Base-by-base conservation (phyloP, 1,140 invertebrate genomes). In the Belonocnema kinseyi region DNA sequence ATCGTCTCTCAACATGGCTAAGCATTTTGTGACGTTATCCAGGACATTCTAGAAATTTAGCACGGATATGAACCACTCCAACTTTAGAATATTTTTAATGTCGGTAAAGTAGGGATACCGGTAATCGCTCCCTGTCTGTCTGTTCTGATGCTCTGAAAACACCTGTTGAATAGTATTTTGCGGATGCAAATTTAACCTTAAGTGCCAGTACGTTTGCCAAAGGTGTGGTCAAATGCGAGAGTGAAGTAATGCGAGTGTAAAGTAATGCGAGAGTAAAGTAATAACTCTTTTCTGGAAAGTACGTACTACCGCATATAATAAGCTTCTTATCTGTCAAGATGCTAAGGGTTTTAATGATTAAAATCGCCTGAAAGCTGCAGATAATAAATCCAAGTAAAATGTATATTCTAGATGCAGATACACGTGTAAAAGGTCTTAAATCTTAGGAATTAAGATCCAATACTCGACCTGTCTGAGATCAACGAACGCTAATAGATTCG, bases 241-340 rank as follows among this genome's bases (percentile, higher is more conserved):
- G 21, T 33, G 26, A 33, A 33, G 26, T 33, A 33, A 33, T 3
- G 26, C 26, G 26, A 33, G 26, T 33, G 26, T 19, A 56, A 33
- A 33, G 26, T 33, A 33, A 33, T 33, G 26, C 26, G 26, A 19
- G 54, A 19, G 54, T 56, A 56, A 56, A 56, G 54, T 19, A 56
- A 56, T 56, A 56, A 56, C 17, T 56, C 54, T 19, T 56, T 56
- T 21, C 54, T 21, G 54, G 17, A 56, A 56, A n/a, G n/a, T 56
- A 56, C 54, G n/a, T 56, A 56, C 54, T 56, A 12, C 54, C 54
- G 54, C 54, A 56, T 56, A 21, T 56, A n/a, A 56, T 56, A 56
- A 56, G 54, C 54, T 56, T 56, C 54, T 56, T 56, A 56, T 56
- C 54, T 56, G 54, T 56, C 54, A 19, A 56, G 54, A 56, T 56